Evolutionary conservation across 2,797 vertebrate genomes (phyloP), one percentile per base, ranked within the genome.

Genomic region (Lepidocolaptes lacrymiger): DNA sequence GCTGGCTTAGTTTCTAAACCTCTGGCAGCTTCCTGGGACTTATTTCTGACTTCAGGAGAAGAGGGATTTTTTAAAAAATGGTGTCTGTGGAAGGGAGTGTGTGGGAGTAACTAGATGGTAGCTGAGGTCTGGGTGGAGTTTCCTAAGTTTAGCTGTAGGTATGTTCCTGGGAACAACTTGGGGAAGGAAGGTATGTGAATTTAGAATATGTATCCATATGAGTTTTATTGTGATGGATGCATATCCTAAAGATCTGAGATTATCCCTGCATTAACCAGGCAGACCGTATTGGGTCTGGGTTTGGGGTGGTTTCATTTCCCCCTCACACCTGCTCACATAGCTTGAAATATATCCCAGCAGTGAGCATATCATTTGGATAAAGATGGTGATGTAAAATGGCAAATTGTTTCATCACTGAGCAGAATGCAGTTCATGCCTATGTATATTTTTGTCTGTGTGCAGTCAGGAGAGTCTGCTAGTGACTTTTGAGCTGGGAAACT

Each of bases 1-100:
- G 95, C 95, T 96, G 97, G 96, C 96, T 98, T 97, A 97, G 78
- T 55, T 97, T 43, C 87, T 96, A 97, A 98, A 97, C 89, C 96
- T 87, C 95, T 91, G 84, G 78, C 91, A 97, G 94, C 68, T 96
- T 92, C 92, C 51, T 69, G 73, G 86, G 95, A 91, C 63, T 80
- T 95, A 90, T 32, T 85, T 86, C 89, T 95, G 87, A 87, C 79
- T 94, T 64, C 62, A 93, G 52, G 66, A 72, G 48, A 83, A 88
- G 17, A 80, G 37, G 14, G 28, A 88, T 21, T 10, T 68, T 85
- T 41, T 9, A 52, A 52, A 52, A 41, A 30, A 14, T 68, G 90
- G 1, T 75, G 34, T 79, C 58, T 73, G 1, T 32, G 21, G 76
- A 83, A 78, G 26, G 4, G n/a, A 78, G 7, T 20, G 28, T 43